Evolutionary conservation across 2,888 invertebrate species (phyloP).

Genomic region (Encarsia formosa): DNA sequence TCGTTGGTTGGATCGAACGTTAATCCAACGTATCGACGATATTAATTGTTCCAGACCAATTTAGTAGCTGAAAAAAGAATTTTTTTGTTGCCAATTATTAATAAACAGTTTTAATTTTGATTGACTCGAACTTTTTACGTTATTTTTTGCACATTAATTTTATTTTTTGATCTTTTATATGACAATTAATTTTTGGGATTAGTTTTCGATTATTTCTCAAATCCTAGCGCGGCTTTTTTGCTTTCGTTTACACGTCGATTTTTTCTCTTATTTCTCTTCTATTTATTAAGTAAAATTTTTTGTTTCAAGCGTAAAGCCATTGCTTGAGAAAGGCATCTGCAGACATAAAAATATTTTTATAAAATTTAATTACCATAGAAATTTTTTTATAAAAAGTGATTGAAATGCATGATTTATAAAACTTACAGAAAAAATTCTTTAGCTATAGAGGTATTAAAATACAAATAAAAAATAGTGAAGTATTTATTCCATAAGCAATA

Average conservation of each 20-base stretch:
- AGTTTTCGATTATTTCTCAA: conserved; percentile 15
- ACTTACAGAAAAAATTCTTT: conserved; percentile 8
- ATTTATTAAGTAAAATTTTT: conserved; percentile 26
- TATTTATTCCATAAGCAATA: background rate
- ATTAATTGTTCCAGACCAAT: conserved; percentile 15
- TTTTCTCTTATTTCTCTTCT: conserved; percentile 22
- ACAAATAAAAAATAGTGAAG: conserved; percentile 12
- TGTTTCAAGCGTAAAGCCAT: conserved; percentile 26
- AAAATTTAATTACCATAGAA: conserved; percentile 6
- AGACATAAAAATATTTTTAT: conserved; percentile 27
- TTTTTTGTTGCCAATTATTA: background rate
- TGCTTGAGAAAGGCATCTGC: conserved; percentile 26
- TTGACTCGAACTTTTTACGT: background rate
- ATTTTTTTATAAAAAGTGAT: conserved; percentile 1
- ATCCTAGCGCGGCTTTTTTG: conserved; percentile 17
- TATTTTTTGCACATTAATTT: conserved; percentile 4
- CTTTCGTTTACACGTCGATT: conserved; percentile 15
- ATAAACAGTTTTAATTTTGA: background rate
- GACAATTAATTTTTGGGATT: conserved; percentile 7
- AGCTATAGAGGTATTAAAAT: conserved; percentile 8
- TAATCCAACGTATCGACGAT: conserved; percentile 15
- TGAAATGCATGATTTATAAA: conserved; percentile 7
- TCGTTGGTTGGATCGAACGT: conserved; percentile 20
- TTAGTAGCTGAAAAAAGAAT: conserved; percentile 22
- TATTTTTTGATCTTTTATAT: conserved; percentile 2